phyloP scores from a whole-genome alignment of 2,797 vertebrate species.

The Epinephelus awoara region DNA sequence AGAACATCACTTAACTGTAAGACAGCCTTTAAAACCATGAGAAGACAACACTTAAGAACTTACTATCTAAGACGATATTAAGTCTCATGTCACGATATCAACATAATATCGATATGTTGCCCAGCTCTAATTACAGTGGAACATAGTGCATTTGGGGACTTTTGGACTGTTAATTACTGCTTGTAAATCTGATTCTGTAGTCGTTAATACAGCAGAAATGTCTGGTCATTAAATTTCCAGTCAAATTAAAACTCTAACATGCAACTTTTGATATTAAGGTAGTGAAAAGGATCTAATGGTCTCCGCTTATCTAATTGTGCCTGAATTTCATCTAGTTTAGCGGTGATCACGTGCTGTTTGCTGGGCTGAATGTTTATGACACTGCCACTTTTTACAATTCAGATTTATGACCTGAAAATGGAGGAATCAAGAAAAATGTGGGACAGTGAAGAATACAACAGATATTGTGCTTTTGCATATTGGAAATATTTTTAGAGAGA shows the following conservation, averaged over 20 bases:
- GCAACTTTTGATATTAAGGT: background rate
- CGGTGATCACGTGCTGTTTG: background rate
- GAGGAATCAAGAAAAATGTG: background rate
- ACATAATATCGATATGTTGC: too few relatives aligned
- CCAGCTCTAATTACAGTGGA: background rate
- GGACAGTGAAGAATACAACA: background rate
- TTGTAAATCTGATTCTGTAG: background rate
- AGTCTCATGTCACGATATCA: too few relatives aligned
- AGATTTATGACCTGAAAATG: background rate
- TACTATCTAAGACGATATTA: too few relatives aligned
- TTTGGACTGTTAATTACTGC: conserved; percentile 4
- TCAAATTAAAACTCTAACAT: background rate
- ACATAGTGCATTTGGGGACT: background rate
- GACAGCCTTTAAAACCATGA: too few relatives aligned
- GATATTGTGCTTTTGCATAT: background rate
- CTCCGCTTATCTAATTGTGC: background rate
- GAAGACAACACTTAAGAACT: too few relatives aligned
- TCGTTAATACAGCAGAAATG: background rate
- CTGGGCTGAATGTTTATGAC: background rate
- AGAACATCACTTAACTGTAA: too few relatives aligned
- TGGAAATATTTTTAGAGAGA: background rate
- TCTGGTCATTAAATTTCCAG: background rate
- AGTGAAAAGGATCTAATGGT: background rate
- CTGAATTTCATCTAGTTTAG: background rate
- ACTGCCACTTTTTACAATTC: background rate